A percentile compares a stretch with the other conserved stretches of the same genome.
Evolutionary conservation across 2,113 vertebrate species (phyloP).

Genomic region (Isichthys henryi): DNA sequence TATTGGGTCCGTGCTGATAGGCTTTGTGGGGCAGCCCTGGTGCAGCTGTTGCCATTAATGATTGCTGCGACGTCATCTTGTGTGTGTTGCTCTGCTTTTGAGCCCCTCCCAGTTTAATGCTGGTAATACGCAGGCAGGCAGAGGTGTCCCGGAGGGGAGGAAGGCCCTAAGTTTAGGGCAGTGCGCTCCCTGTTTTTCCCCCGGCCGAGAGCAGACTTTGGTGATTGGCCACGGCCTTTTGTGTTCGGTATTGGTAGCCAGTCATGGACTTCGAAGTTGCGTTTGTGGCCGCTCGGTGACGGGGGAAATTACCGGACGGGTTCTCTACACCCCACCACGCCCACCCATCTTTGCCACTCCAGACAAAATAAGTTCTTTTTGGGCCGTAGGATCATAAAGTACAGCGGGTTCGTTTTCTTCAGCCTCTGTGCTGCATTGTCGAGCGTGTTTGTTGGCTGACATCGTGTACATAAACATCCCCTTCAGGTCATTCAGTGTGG

Average conservation of each 20-base stretch:
- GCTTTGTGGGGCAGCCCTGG: background rate
- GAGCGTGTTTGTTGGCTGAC: background rate
- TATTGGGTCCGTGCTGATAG: background rate
- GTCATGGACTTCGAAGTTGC: background rate
- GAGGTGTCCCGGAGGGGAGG: background rate
- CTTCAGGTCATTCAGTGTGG: background rate
- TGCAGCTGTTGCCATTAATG: background rate
- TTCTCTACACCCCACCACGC: background rate
- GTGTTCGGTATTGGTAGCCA: background rate
- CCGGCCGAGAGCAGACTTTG: background rate
- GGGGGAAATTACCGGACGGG: background rate
- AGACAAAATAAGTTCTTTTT: background rate
- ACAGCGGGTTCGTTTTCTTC: constrained; percentile 17
- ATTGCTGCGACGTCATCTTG: background rate
- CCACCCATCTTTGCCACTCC: background rate
- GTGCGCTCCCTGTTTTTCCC: background rate
- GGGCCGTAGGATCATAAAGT: constrained; percentile 4
- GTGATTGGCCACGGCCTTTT: background rate
- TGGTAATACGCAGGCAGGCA: background rate
- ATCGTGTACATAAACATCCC: background rate
- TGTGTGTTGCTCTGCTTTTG: background rate
- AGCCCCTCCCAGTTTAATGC: background rate
- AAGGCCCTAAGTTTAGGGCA: background rate
- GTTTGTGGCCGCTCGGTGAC: background rate
- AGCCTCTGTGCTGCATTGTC: background rate